Percentiles rank a stretch among this genome's conserved stretches.
phyloP scores from a whole-genome alignment of 2,888 invertebrate species.

The Leptura quadrifasciata region DNA sequence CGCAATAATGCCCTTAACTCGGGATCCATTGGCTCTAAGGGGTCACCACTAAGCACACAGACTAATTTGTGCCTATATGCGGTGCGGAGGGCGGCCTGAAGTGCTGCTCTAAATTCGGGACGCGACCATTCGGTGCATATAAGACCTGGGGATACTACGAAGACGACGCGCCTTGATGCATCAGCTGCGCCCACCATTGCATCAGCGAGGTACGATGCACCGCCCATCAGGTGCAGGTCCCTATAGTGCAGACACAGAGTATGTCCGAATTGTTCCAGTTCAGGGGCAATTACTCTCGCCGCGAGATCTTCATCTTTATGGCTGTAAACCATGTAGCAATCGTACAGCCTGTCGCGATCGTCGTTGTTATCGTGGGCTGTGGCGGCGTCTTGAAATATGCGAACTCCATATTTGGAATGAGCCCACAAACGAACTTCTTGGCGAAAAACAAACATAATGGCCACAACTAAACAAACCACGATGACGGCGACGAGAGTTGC shows the following conservation, averaged over 20 bases:
- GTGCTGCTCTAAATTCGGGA: conserved; percentile 87
- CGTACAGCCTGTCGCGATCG: conserved; percentile 78
- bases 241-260: conserved; percentile 83
- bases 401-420: conserved; percentile 85
- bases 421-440: conserved; percentile 88
- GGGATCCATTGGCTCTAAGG: conserved; percentile 83
- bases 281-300: conserved; percentile 82
- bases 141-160: conserved; percentile 88
- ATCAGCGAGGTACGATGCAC: conserved; percentile 79
- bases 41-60: conserved; percentile 81
- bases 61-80: conserved; percentile 79
- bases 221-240: conserved; percentile 78
- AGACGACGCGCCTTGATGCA: conserved; percentile 83
- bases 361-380: conserved; percentile 74
- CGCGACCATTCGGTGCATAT: conserved; percentile 89
- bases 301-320: conserved; percentile 85
- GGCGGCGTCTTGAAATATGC: conserved; percentile 81
- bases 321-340: conserved; percentile 92
- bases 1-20: conserved; percentile 84
- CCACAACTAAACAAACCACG: conserved; percentile 81
- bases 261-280: conserved; percentile 84
- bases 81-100: conserved; percentile 85
- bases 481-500: conserved; percentile 83
- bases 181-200: conserved; percentile 80
- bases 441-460: conserved; percentile 84